Conservation (phyloP, 2,113 vertebrate genomes). For the Rhipidura dahli region DNA sequence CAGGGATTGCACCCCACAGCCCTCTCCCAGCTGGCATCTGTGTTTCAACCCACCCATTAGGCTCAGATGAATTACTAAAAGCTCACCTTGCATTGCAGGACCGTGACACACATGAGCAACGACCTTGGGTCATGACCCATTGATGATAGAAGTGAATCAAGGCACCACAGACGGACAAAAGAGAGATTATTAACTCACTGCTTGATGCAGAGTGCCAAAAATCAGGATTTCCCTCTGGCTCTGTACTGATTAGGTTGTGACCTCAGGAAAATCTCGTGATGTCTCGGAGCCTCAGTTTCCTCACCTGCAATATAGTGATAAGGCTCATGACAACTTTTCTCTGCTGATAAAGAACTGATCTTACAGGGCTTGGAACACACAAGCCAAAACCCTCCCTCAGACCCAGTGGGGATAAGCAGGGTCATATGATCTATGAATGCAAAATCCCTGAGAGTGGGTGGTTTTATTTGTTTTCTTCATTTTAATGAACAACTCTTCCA, state of each 20-base stretch:
- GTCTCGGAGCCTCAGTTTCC: slow-evolving; percentile 9
- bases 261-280: neutral
- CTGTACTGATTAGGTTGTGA: neutral
- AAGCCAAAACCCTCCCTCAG: neutral
- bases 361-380: neutral
- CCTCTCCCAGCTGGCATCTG: neutral
- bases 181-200: slow-evolving; percentile 11
- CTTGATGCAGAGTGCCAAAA: slow-evolving; percentile 11
- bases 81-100: neutral
- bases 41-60: neutral
- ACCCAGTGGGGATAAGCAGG: neutral
- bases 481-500: neutral
- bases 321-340: neutral
- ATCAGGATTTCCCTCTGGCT: neutral
- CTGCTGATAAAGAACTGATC: neutral
- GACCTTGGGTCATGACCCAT: neutral
- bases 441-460: neutral
- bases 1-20: neutral
- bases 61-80: slow-evolving; percentile 5
- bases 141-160: neutral
- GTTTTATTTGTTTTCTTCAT: neutral
- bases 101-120: neutral
- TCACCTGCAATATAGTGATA: neutral
- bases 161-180: neutral
- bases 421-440: neutral